Evolutionary conservation across 2,113 vertebrate species (phyloP), one percentile per base, ranked within the genome.

Genomic region (Ardeotis arabs): DNA sequence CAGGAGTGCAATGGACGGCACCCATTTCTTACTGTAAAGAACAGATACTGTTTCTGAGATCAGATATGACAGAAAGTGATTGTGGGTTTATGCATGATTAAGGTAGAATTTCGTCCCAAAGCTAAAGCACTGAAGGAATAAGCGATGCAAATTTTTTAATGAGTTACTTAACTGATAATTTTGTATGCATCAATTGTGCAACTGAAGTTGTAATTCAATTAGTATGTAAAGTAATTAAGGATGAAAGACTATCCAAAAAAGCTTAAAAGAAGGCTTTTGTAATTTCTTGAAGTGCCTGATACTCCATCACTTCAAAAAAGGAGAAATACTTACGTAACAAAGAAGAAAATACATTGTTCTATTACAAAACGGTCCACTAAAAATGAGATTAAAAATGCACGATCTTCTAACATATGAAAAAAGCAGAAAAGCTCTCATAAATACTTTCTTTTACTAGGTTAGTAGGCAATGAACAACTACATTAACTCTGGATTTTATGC

Each of bases 161-260:
- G 31, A 95, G 50, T 77, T 84, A 37, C 59, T 84, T 64, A 41
- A 74, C 79, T 62, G 47, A 80, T 74, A 87, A 87, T 83, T 93
- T 76, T 74, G 28, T 63, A 84, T 28, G 76, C 84, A 89, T 74
- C 80, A 89, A 67, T 62, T 88, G 59, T 67, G 55, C 77, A 91
- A 84, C 64, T 75, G 52, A 84, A 97, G 23, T 86, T 84, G 47
- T 91, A 93, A 91, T 84, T 93, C 73, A 93, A 89, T 95, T 95
- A 95, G 73, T 66, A 90, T 89, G 86, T 92, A 66, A 95, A 92
- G 86, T 58, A 93, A 95, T 95, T 95, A 87, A 89, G 44, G 83
- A 95, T 84, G 79, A 90, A 88, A 95, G 79, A 74, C 68, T 86
- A 73, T 21, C 1, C 60, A 68, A 88, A 93, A 87, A 83, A 90